Evolutionary conservation across 2,797 vertebrate species (phyloP).

Genomic region (Potorous gilbertii): DNA sequence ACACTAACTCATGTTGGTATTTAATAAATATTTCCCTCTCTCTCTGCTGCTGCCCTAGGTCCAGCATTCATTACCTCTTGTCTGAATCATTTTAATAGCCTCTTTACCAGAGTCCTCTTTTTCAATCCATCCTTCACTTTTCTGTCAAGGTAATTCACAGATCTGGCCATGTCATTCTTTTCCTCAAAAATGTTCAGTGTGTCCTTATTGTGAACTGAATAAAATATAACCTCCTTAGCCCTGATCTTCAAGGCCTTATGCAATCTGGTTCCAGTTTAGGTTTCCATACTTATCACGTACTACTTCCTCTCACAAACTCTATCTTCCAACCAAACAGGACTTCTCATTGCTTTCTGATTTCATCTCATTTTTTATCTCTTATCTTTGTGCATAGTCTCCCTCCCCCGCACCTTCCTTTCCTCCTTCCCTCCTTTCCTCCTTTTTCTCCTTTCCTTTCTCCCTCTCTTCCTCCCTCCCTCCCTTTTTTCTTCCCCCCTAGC

Average conservation of each 20-base stretch:
- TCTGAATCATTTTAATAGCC: background rate
- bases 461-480: background rate
- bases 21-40: background rate
- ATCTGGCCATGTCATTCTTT: background rate
- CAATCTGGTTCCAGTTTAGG: background rate
- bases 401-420: too few species aligned
- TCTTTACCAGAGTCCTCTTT: background rate
- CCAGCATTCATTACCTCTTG: background rate
- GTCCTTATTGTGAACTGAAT: background rate
- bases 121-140: background rate
- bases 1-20: slow-evolving; percentile 27
- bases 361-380: background rate
- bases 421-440: background rate
- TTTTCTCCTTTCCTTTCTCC: background rate
- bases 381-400: background rate
- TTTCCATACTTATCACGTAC: background rate
- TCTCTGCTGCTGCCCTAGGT: background rate
- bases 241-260: background rate
- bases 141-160: background rate
- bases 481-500: background rate
- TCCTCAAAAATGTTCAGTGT: background rate
- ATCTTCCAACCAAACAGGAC: background rate
- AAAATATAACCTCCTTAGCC: background rate
- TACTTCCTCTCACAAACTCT: background rate
- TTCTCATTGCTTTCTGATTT: background rate